phyloP scores from a whole-genome alignment of 2,113 vertebrate species.

The Octodon degus region DNA sequence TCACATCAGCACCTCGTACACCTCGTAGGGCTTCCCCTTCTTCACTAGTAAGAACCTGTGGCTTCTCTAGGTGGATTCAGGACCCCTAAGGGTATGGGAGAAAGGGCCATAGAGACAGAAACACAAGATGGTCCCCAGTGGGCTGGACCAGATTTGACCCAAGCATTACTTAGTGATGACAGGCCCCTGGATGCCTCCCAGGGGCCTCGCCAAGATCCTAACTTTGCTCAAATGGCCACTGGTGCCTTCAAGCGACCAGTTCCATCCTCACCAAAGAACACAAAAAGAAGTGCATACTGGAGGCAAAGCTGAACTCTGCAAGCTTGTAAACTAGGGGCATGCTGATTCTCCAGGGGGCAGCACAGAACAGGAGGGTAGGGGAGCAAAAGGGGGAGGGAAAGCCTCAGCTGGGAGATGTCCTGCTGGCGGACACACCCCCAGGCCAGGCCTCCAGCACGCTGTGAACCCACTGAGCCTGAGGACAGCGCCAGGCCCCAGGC shows the following conservation, averaged over 20 bases:
- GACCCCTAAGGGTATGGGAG: not conserved
- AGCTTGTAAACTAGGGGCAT: not conserved
- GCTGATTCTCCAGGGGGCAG: not conserved
- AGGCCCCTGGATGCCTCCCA: not conserved
- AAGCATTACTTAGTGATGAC: not conserved
- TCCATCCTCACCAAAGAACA: slow-evolving; percentile 19
- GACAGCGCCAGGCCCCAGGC: not conserved
- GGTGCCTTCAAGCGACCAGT: not conserved
- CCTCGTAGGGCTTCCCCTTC: not conserved
- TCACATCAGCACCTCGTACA: not conserved
- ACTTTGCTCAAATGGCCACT: not conserved
- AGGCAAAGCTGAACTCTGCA: not conserved
- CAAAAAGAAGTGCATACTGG: not conserved
- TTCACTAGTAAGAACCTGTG: not conserved
- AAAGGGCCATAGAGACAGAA: not conserved
- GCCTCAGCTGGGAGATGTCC: not conserved
- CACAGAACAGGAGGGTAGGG: not conserved
- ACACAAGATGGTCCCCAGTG: not conserved
- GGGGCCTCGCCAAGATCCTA: not conserved
- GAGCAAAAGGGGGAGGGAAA: not conserved
- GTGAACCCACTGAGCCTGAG: not conserved
- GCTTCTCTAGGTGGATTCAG: not conserved
- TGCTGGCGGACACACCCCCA: not conserved
- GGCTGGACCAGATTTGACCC: not conserved
- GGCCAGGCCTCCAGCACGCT: not conserved